Evolutionary conservation across 2,888 invertebrate genomes (phyloP).

Genomic region (Choreutis nemorana): DNA sequence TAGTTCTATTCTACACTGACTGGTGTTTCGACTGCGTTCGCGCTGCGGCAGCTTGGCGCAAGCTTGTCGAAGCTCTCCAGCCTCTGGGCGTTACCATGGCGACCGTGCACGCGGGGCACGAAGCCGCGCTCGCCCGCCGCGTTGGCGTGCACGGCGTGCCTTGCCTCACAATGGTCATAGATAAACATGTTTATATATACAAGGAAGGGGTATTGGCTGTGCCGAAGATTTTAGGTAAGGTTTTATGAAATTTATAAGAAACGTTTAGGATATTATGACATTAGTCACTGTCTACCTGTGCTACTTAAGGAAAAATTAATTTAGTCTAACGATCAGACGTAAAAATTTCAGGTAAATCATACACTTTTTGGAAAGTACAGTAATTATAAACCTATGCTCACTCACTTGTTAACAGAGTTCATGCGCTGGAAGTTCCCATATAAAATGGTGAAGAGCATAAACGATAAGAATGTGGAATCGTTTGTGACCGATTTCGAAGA

Average conservation of each 20-base stretch:
- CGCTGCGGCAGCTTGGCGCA: conserved; percentile 85
- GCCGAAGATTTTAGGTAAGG: conserved; percentile 81
- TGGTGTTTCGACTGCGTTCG: conserved; percentile 94
- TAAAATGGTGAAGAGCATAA: conserved; percentile 75
- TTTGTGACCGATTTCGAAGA: conserved; percentile 92
- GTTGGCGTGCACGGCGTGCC: conserved; percentile 85
- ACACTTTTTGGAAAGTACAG: neutral
- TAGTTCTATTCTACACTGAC: conserved; percentile 92
- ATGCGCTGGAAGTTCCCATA: conserved; percentile 87
- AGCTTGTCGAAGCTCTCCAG: conserved; percentile 86
- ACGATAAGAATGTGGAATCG: conserved; percentile 74
- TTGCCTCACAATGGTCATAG: conserved; percentile 79
- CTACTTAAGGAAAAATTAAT: no score
- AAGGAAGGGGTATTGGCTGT: conserved; percentile 82
- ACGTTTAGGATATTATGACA: no score
- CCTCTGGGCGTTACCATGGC: conserved; percentile 84
- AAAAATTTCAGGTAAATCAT: neutral
- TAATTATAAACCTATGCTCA: no score
- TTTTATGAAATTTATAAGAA: conserved; percentile 6
- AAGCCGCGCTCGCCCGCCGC: conserved; percentile 77
- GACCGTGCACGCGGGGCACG: conserved; percentile 83
- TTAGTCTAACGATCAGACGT: neutral
- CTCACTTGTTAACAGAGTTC: conserved; percentile 82
- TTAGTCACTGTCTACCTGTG: no score
- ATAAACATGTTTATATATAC: conserved; percentile 86